These are phyloP conservation scores for Ailurus styani DNA, from an alignment of 2,113 vertebrate species.

Conservation along the genomic window DNA sequence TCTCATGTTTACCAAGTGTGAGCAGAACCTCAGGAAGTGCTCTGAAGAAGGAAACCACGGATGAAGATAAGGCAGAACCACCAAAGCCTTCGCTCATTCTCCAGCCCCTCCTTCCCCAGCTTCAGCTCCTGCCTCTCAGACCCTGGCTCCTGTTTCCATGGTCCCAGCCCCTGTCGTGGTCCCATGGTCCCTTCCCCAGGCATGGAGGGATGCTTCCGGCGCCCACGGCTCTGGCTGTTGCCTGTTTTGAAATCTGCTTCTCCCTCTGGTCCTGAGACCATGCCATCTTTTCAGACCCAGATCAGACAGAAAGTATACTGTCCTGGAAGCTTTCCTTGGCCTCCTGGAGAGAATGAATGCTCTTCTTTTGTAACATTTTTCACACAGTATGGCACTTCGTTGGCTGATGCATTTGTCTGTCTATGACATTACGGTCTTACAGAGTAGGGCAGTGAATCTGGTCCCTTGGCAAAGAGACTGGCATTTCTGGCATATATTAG, in stretches of 20 bases:
- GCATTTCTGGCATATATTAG: not conserved
- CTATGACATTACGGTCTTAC: not conserved
- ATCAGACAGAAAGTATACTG: accelerated
- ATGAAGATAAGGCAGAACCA: not conserved
- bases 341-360: not conserved
- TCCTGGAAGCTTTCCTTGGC: not conserved
- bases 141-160: accelerated
- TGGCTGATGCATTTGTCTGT: not conserved
- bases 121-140: not conserved
- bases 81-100: accelerated
- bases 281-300: not conserved
- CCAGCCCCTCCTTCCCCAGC: too few species aligned
- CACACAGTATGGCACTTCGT: not conserved
- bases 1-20: not conserved
- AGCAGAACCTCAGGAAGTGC: not conserved
- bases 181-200: too few species aligned
- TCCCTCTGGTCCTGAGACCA: not conserved
- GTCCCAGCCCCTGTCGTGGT: too few species aligned
- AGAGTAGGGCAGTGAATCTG: too few species aligned
- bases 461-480: not conserved
- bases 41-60: not conserved
- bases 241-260: not conserved
- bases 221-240: not conserved
- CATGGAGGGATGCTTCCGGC: not conserved
- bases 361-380: not conserved